Evolutionary conservation across 2,888 invertebrate species (phyloP), one percentile per base, ranked within the genome.

Genomic region (Patella pellucida): DNA sequence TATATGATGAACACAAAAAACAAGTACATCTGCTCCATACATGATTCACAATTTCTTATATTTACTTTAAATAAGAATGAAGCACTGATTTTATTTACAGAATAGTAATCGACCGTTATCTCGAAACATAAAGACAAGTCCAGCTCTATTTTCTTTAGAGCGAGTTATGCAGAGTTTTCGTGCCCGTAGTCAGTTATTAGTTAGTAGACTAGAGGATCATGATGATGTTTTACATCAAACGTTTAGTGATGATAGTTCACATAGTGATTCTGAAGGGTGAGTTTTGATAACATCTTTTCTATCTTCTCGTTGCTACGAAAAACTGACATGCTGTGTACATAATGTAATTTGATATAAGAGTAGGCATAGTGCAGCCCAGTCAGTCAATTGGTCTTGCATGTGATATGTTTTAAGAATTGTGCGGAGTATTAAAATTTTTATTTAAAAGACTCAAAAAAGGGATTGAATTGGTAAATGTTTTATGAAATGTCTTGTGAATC

Each of bases 101-200:
- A 62, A 23, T 15, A 14, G 23, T 19, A 62, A 87, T 1, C 79
- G 87, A 3, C 87, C 87, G 7, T 85, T 87, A 9, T 85, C 86
- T 1, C 84, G 90, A 5, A 87, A 89, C 79, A 89, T 91, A 75
- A 90, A 90, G 82, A 90, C 90, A 2, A 90, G 90, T 77, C 91
- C 91, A 0, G 90, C 90, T 0, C 78, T 89, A 74, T 88, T 90
- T 74, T 89, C 90, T 1, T 77, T 91, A 81, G 90, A 91, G 72
- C 84, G 89, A 16, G 89, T 91, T 50, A 89, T 91, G 89, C 90
- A 90, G 82, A 87, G 89, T 78, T 91, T 91, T 85, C 85, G 90
- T 3, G 91, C 90, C 2, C 85, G 90, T 7, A 90, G 89, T 80
- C 90, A 90, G 85, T 79, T 91, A 68, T 80, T 90, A 62, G 86